Percentiles rank a stretch among this genome's conserved stretches.
Evolutionary conservation across 92 coral and sea anemone genomes (phyloP).

Genomic region (Porites cylindrica): DNA sequence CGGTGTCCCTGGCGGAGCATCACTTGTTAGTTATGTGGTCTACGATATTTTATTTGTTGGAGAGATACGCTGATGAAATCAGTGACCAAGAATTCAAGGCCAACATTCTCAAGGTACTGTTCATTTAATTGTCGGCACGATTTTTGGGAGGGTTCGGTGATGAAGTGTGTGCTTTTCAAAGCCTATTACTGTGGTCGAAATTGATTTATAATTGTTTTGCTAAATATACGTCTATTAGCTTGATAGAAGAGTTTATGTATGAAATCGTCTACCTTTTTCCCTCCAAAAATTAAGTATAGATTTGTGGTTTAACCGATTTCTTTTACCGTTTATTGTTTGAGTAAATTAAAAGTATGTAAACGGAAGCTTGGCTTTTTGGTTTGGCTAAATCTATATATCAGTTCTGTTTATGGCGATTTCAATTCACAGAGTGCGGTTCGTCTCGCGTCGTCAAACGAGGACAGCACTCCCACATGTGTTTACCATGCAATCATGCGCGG

Average conservation of each 20-base stretch:
- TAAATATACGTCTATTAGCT: too few species aligned
- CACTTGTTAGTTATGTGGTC: slow-evolving; percentile 94
- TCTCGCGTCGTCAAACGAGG: slow-evolving; percentile 93
- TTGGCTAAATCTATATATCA: too few species aligned
- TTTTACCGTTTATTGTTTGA: too few species aligned
- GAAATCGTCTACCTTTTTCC: too few species aligned
- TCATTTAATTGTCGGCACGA: neutral
- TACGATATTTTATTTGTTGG: slow-evolving; percentile 85
- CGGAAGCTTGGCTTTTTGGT: neutral
- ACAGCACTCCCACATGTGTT: slow-evolving; percentile 90
- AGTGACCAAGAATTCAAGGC: slow-evolving; percentile 88
- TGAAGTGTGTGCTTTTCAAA: too few species aligned
- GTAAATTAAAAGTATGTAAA: too few species aligned
- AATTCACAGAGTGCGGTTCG: slow-evolving; percentile 85
- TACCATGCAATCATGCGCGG: slow-evolving; percentile 97
- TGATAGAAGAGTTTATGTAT: too few species aligned
- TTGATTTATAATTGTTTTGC: too few species aligned
- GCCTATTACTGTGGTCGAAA: too few species aligned
- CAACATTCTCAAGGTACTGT: slow-evolving; percentile 86
- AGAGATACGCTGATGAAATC: slow-evolving; percentile 93
- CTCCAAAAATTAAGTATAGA: too few species aligned
- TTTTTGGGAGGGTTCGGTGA: too few species aligned
- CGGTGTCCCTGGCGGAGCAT: slow-evolving; percentile 92
- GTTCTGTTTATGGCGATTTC: neutral
- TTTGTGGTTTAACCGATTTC: too few species aligned